Evolutionary conservation across 2,797 vertebrate species (phyloP).

Genomic region (Sebastes umbrosus): DNA sequence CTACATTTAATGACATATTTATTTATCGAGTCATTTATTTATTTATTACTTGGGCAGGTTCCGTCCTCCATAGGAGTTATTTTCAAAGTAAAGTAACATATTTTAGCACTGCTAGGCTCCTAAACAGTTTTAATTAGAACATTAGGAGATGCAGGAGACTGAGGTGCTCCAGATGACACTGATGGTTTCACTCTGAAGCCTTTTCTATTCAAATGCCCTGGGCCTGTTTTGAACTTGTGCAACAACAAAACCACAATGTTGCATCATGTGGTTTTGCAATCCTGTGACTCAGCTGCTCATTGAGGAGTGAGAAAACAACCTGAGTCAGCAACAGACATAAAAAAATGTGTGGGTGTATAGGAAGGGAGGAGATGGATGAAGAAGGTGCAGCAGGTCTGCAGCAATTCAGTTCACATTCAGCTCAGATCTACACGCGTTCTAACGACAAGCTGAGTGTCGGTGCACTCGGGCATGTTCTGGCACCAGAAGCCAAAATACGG

Average conservation of each 20-base stretch:
- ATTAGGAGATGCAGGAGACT: not conserved
- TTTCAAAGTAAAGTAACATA: not conserved
- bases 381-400: not conserved
- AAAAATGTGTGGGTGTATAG: not conserved
- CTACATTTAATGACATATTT: too few species aligned
- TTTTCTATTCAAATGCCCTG: not conserved
- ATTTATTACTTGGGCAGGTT: too few species aligned
- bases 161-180: not conserved
- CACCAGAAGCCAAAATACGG: not conserved
- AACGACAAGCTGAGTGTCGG: too few species aligned
- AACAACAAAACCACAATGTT: not conserved
- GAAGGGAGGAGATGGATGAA: not conserved
- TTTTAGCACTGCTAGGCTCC: not conserved
- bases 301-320: not conserved
- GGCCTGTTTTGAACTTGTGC: not conserved
- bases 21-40: too few species aligned
- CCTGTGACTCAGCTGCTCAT: conserved; percentile 32
- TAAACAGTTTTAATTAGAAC: not conserved
- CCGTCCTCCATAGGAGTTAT: too few species aligned
- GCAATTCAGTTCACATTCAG: not conserved
- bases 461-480: not conserved
- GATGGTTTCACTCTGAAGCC: not conserved
- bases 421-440: not conserved
- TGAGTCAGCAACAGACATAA: not conserved
- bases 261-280: not conserved